These are phyloP conservation scores for Prietella phreatophila DNA, from an alignment of 2,113 vertebrate species.

Conservation along the genomic window DNA sequence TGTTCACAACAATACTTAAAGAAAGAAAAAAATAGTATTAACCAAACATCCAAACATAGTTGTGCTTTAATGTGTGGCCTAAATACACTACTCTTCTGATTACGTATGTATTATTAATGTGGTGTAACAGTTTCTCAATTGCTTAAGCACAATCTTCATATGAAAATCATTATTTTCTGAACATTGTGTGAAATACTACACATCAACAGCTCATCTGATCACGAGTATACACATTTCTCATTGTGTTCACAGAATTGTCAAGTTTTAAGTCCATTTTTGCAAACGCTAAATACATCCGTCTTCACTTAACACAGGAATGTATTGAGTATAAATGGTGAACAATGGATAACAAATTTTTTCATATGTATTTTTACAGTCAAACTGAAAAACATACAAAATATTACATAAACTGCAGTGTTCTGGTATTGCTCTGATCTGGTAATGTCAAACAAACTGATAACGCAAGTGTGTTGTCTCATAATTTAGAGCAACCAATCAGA, in stretches of 20 bases:
- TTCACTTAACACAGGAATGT: neutral
- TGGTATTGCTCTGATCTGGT: too few species aligned
- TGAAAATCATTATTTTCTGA: neutral
- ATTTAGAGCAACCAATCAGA: neutral
- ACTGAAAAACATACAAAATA: too few species aligned
- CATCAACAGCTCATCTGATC: neutral
- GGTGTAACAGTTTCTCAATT: neutral
- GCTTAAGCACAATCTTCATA: neutral
- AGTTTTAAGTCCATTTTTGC: neutral
- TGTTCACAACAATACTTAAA: neutral
- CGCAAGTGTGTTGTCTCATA: neutral
- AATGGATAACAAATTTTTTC: neutral
- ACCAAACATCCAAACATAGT: conserved; percentile 8
- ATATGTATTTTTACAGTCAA: too few species aligned
- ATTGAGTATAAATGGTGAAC: neutral
- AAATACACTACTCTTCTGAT: neutral
- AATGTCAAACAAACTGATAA: neutral
- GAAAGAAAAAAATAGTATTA: neutral
- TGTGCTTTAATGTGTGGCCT: neutral
- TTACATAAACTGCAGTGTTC: too few species aligned
- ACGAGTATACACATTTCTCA: neutral
- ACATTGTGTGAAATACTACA: neutral
- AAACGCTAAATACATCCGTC: neutral
- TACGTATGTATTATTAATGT: neutral
- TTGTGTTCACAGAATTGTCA: neutral